These are phyloP conservation scores for Apoderus coryli DNA, from an alignment of 2,888 invertebrate species.

Conservation along the genomic window DNA sequence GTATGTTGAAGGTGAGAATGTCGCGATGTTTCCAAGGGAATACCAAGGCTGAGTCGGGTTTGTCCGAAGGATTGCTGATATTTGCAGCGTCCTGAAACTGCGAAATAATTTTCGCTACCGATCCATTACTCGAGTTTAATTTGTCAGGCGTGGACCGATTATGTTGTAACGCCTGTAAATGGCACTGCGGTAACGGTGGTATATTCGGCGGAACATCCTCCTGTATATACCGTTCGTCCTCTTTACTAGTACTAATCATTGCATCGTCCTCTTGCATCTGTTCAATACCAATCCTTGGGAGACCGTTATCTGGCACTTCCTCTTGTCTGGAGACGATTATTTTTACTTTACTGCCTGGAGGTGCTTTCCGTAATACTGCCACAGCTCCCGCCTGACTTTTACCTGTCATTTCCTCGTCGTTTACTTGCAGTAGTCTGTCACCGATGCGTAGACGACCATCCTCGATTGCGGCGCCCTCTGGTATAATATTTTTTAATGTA, in stretches of 20 bases:
- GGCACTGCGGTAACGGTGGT: conserved; percentile 32
- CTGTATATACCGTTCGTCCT: no score
- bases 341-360: conserved; percentile 70
- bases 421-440: conserved; percentile 84
- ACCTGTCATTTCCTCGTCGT: conserved; percentile 76
- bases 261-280: conserved; percentile 24
- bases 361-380: conserved; percentile 66
- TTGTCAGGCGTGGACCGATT: conserved; percentile 27
- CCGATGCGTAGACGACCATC: conserved; percentile 89
- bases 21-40: conserved; percentile 71
- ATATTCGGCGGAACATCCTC: conserved; percentile 30
- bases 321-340: conserved; percentile 70
- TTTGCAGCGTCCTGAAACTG: conserved; percentile 32
- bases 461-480: conserved; percentile 89
- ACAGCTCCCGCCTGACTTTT: conserved; percentile 91
- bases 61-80: conserved; percentile 31
- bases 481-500: conserved; percentile 95
- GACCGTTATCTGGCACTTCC: conserved; percentile 36
- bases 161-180: conserved; percentile 26
- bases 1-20: conserved; percentile 82
- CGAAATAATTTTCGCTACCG: conserved; percentile 33
- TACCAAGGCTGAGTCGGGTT: conserved; percentile 37
- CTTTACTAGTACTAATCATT: not conserved
- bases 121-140: no score
- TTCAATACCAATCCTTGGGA: conserved; percentile 32